Conservation (phyloP, 2,797 vertebrate species). For the Glyptemys insculpta region DNA sequence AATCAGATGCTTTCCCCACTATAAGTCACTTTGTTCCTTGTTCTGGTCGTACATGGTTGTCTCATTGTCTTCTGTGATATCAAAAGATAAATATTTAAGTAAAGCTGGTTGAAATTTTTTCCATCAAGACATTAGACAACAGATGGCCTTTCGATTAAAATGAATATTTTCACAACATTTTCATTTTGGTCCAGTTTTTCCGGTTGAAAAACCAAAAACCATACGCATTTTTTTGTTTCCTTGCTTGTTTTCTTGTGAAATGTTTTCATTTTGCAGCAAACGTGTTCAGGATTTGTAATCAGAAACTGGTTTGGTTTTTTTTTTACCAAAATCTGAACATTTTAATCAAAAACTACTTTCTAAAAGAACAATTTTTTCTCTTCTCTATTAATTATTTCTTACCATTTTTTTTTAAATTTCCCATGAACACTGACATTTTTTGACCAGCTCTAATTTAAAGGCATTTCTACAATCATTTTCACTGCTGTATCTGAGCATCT, state of each 20-base stretch:
- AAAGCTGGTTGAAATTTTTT: neutral
- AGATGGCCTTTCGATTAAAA: neutral
- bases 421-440: neutral
- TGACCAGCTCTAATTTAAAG: neutral
- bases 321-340: neutral
- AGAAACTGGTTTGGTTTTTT: neutral
- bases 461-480: neutral
- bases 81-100: conserved; percentile 45
- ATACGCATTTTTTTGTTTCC: neutral
- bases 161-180: neutral
- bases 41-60: neutral
- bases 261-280: too few species aligned
- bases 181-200: conserved; percentile 27
- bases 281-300: neutral
- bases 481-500: conserved; percentile 11
- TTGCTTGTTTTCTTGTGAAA: too few species aligned
- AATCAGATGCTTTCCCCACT: fast-evolving
- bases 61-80: neutral
- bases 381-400: neutral
- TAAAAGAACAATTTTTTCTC: neutral
- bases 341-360: neutral
- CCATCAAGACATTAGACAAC: conserved; percentile 22
- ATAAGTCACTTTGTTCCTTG: neutral
- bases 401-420: neutral
- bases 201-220: neutral